phyloP scores from a whole-genome alignment of 2,113 vertebrate species.

The Pithys albifrons region DNA sequence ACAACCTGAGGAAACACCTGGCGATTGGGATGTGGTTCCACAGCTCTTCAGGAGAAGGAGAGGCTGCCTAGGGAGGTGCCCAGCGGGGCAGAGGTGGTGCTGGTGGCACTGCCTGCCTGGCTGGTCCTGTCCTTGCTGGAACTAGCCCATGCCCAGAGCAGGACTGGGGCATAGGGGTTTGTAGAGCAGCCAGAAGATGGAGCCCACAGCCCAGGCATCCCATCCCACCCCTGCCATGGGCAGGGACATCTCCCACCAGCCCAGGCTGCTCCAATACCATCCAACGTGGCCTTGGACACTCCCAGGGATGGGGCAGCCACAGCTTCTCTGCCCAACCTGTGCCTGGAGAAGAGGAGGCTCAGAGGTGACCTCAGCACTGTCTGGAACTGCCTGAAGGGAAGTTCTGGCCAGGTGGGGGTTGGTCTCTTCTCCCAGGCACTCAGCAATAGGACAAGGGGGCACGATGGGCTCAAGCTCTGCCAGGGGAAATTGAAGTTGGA shows the following conservation, averaged over 20 bases:
- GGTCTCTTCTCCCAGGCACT: too few relatives aligned
- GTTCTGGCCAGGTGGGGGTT: too few relatives aligned
- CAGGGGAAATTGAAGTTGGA: too few relatives aligned
- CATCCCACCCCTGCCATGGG: not conserved
- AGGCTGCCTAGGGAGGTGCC: not conserved
- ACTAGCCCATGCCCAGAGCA: not conserved
- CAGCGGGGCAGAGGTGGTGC: not conserved
- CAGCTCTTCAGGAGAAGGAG: not conserved
- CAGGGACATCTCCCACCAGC: not conserved
- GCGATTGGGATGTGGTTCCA: not conserved
- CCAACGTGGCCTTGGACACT: not conserved
- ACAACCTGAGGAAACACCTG: not conserved
- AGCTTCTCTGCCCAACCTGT: not conserved
- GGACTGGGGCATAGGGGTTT: not conserved
- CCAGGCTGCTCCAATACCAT: not conserved
- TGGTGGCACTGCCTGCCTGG: not conserved
- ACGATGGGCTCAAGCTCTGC: too few relatives aligned
- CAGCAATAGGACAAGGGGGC: too few relatives aligned
- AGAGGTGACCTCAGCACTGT: too few relatives aligned
- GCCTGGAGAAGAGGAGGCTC: not conserved
- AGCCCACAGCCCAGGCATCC: conserved; percentile 21
- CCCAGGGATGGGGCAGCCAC: not conserved
- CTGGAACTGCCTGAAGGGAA: too few relatives aligned
- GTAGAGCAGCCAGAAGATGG: conserved; percentile 52
- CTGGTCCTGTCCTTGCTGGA: not conserved